Evolutionary conservation across 64 coral and sea anemone species (phyloP).

Genomic region (Actinia tenebrosa): DNA sequence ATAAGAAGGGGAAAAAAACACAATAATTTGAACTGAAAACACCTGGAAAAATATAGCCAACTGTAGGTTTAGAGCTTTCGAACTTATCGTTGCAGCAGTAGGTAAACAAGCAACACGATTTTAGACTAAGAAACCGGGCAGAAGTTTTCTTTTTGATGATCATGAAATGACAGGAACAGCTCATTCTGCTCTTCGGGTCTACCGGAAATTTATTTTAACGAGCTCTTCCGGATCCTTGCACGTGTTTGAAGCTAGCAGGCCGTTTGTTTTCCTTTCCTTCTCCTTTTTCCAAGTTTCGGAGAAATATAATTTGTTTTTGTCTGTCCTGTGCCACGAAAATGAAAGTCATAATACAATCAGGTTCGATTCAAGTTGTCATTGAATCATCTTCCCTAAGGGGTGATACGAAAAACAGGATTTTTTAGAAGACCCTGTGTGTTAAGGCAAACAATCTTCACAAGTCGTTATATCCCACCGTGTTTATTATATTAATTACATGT

Average conservation of each 20-base stretch:
- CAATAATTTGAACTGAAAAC: background rate
- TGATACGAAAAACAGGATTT: background rate
- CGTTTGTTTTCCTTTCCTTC: background rate
- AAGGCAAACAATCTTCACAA: background rate
- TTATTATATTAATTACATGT: background rate
- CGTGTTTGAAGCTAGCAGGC: background rate
- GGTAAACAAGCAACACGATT: background rate
- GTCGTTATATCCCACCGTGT: background rate
- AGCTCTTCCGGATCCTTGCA: background rate
- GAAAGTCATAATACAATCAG: background rate
- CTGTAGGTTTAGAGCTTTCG: background rate
- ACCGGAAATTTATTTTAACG: conserved; percentile 4
- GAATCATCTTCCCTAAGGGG: background rate
- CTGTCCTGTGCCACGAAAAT: background rate
- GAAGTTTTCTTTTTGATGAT: background rate
- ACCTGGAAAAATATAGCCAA: background rate
- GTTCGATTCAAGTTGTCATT: background rate
- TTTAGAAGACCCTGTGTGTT: background rate
- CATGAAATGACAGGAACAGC: background rate
- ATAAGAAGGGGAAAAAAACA: background rate
- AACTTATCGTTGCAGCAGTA: background rate
- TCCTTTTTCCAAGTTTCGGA: background rate
- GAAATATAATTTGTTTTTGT: background rate
- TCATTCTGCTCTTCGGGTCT: background rate
- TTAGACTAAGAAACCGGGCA: background rate